phyloP scores from a whole-genome alignment of 2,797 vertebrate species.

The Arctocebus calabarensis region DNA sequence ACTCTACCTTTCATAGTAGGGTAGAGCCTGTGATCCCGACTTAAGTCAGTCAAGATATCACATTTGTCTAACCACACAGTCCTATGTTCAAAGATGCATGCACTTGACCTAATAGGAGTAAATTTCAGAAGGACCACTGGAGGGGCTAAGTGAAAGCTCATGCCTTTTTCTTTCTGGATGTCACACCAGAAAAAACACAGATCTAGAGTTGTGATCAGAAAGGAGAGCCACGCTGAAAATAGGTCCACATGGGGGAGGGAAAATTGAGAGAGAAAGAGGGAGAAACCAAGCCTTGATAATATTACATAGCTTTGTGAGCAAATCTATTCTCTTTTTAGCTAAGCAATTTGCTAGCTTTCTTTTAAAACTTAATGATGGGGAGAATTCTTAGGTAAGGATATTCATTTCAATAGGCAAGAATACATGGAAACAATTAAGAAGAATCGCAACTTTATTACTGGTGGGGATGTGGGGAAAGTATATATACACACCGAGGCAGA shows the following conservation, averaged over 20 bases:
- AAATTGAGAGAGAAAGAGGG: background rate
- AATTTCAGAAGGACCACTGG: background rate
- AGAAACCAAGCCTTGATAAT: background rate
- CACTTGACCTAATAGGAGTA: background rate
- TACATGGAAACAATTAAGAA: background rate
- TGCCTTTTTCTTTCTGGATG: background rate
- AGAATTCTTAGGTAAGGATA: background rate
- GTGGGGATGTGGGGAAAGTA: background rate
- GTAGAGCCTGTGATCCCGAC: background rate
- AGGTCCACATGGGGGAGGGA: background rate
- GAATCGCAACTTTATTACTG: background rate
- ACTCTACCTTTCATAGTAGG: background rate
- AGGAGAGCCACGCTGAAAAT: background rate
- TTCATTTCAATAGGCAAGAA: background rate
- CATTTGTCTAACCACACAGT: background rate
- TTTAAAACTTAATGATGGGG: background rate
- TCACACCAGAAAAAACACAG: background rate
- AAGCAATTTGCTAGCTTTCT: constrained; percentile 5
- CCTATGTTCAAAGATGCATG: background rate
- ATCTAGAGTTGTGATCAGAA: background rate
- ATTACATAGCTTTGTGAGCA: background rate
- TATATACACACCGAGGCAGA: background rate
- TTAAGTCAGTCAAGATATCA: background rate
- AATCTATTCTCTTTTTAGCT: background rate
- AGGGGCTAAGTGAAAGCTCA: background rate